Evolutionary conservation across 1,140 invertebrate genomes (phyloP), one percentile per base, ranked within the genome.

Genomic region (Cherax destructor): DNA sequence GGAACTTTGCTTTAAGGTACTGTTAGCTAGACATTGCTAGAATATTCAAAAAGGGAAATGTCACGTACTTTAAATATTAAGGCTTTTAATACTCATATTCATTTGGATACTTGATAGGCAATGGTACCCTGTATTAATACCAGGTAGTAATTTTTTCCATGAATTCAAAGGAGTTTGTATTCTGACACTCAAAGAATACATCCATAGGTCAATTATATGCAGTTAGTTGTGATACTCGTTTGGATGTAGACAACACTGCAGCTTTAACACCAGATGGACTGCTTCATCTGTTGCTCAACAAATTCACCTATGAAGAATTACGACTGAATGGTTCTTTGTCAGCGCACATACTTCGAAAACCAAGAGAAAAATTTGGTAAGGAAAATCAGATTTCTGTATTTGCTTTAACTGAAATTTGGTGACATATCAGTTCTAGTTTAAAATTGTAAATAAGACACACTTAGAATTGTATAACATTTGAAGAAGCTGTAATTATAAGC

Each of bases 281-380:
- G 50, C 85, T 86, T 52, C 61, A 59, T 76, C 24, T 86, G 2
- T n/a, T 86, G 41, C 72, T 86, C 18, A 50, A 86, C 76, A 86
- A 78, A 59, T 59, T 86, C 76, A 86, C 85, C 3, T 86, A 86
- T 41, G 74, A 86, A 47, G 85, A 86, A 72, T 72, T 86, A 11
- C 50, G 21, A 11, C 56, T 86, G 9, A 76, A 59, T 59, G 85
- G 85, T 7, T 24, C n/a, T 16, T 52, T 86, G 52, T 86, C 85
- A 7, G n/a, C 85, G 4, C 41, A 77, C 74, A 86, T 86, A 21
- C 85, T 86, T 13, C 85, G 85, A 10, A 86, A 76, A 56, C 85
- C 85, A 10, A 13, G 21, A 18, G 85, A 86, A 56, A 86, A 47
- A 50, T 86, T n/a, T 61, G 74, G 85, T 86, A 41, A 76, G 85